Conservation (phyloP, 2,113 vertebrate genomes). For the Psephotus haematonotus region DNA sequence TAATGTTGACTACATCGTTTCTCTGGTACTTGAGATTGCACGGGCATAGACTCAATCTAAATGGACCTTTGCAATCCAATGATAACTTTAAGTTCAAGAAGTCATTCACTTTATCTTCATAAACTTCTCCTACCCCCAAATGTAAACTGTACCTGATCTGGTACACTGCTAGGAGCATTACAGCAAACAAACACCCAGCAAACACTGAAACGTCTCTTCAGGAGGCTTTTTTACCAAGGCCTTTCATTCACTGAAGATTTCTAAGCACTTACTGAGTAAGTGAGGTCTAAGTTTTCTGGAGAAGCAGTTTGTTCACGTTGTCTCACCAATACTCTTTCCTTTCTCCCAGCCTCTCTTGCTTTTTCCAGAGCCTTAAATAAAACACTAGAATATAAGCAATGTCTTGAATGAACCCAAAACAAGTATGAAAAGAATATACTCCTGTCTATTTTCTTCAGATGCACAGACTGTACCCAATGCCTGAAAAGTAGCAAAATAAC, state of each 20-base stretch:
- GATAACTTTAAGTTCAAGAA: not conserved
- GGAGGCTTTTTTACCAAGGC: not conserved
- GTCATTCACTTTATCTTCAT: not conserved
- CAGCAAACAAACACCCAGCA: not conserved
- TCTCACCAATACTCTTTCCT: conserved; percentile 88
- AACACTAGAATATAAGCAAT: not conserved
- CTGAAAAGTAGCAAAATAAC: not conserved
- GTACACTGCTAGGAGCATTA: not conserved
- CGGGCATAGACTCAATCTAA: rapidly evolving
- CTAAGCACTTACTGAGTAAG: conserved; percentile 87
- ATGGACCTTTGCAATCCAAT: not conserved
- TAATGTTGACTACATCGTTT: rapidly evolving
- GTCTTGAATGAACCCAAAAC: not conserved
- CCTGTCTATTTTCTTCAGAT: not conserved
- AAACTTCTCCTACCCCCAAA: not conserved
- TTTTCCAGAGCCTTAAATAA: conserved; percentile 89
- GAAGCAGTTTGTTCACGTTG: conserved; percentile 86
- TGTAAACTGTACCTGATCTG: not conserved
- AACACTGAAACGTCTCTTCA: not conserved
- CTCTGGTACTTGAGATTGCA: not conserved
- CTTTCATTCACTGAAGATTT: not conserved
- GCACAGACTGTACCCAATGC: not conserved
- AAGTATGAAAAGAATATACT: not conserved
- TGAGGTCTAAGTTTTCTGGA: conserved; percentile 89
- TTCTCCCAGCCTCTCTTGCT: conserved; percentile 94